Evolutionary conservation across 1,140 invertebrate genomes (phyloP).

Genomic region (Bemisia tabaci): DNA sequence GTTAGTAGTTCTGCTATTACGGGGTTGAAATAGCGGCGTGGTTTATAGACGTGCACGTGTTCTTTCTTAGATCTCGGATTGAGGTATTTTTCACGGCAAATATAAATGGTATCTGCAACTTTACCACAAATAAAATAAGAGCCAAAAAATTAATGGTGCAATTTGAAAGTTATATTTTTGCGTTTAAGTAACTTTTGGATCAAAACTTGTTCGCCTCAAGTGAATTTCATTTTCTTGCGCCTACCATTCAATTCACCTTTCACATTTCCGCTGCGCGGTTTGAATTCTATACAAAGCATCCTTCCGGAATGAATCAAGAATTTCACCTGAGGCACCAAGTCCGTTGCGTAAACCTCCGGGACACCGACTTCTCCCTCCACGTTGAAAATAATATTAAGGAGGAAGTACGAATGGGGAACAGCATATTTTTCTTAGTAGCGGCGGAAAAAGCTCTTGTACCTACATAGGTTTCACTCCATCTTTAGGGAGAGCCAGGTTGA

Average conservation of each 20-base stretch:
- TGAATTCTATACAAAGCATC: neutral
- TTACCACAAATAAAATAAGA: neutral
- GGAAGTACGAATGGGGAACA: too few species aligned
- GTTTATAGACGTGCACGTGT: neutral
- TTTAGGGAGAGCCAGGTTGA: too few species aligned
- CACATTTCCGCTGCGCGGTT: neutral
- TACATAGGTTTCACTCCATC: too few species aligned
- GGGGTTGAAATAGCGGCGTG: neutral
- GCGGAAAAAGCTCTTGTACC: too few species aligned
- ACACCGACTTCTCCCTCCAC: too few species aligned
- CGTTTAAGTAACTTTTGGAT: neutral
- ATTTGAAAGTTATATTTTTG: neutral
- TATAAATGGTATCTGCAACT: neutral
- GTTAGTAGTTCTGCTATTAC: too few species aligned
- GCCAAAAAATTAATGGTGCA: neutral
- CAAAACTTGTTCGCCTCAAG: neutral
- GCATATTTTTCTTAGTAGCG: too few species aligned
- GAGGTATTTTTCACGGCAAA: neutral
- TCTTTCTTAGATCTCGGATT: neutral
- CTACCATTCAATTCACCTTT: neutral
- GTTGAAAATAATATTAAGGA: too few species aligned
- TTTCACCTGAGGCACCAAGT: too few species aligned
- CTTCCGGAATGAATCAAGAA: neutral
- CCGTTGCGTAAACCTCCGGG: too few species aligned
- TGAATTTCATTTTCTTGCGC: neutral